These are phyloP conservation scores for Callocephalon fimbriatum DNA, from an alignment of 2,113 vertebrate species.

Conservation along the genomic window DNA sequence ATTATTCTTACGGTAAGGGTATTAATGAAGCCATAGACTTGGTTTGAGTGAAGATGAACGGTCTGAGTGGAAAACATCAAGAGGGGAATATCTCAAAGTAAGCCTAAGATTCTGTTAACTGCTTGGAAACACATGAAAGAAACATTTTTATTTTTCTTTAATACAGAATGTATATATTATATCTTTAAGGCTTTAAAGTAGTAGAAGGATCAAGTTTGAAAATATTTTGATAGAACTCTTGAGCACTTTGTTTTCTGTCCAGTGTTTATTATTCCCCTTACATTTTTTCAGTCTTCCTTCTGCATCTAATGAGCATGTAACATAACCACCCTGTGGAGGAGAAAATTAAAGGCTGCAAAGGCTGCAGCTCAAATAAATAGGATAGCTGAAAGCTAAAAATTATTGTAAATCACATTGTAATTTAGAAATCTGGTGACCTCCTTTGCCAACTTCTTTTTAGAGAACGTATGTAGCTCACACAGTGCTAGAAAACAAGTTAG, in stretches of 20 bases:
- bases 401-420: constrained; percentile 25
- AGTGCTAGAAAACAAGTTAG: neutral
- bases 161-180: neutral
- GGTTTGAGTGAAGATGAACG: neutral
- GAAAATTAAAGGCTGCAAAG: constrained; percentile 50
- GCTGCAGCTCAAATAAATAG: constrained; percentile 8
- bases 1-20: neutral
- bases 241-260: constrained; percentile 44
- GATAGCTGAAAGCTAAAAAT: constrained; percentile 41
- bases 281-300: constrained; percentile 22
- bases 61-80: neutral
- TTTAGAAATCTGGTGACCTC: neutral
- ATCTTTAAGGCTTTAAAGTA: neutral
- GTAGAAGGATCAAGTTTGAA: neutral
- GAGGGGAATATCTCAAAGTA: neutral
- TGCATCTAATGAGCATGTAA: constrained; percentile 25
- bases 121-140: constrained; percentile 17
- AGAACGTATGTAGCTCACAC: neutral
- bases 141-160: neutral
- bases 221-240: neutral
- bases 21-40: neutral
- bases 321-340: neutral
- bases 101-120: neutral
- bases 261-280: constrained; percentile 12
- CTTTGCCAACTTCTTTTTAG: neutral